These are phyloP conservation scores for Barbus barbus DNA, from an alignment of 2,113 vertebrate genomes.

Conservation along the genomic window DNA sequence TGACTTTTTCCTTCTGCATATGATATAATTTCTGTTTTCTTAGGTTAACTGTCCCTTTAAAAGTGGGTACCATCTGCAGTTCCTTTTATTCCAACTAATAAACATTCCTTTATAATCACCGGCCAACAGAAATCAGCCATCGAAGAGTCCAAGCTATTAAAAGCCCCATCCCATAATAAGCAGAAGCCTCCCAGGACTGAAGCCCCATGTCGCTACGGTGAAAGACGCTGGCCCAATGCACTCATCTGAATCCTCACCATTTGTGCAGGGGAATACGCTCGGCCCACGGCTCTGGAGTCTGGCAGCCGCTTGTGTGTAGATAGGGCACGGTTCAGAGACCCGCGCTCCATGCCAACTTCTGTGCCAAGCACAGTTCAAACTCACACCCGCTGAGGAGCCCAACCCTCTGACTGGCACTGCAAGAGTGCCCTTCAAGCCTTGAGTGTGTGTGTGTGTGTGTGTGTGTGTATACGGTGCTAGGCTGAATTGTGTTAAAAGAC, in stretches of 20 bases:
- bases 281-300: conserved; percentile 6
- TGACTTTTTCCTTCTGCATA: not conserved
- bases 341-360: no score
- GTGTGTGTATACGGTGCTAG: not conserved
- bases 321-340: conserved; percentile 6
- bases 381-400: conserved; percentile 22
- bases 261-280: conserved; percentile 44
- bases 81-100: not conserved
- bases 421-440: conserved; percentile 23
- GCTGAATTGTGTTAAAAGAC: not conserved
- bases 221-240: conserved; percentile 33
- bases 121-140: not conserved
- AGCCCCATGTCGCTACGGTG: not conserved
- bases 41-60: not conserved
- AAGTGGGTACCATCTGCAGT: not conserved
- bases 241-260: conserved; percentile 48
- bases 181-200: conserved; percentile 1
- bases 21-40: no score
- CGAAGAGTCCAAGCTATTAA: conserved; percentile 8
- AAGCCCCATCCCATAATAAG: conserved; percentile 15
- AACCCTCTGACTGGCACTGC: conserved; percentile 20
- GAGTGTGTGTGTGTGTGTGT: not conserved
- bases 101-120: conserved; percentile 9
- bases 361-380: conserved; percentile 55
- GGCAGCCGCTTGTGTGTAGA: conserved; percentile 21